Percentiles rank a stretch among this genome's conserved stretches.
These are phyloP conservation scores for Ophioderma brevispina DNA, from an alignment of 35 echinoderm and acorn worm species.

Conservation along the genomic window DNA sequence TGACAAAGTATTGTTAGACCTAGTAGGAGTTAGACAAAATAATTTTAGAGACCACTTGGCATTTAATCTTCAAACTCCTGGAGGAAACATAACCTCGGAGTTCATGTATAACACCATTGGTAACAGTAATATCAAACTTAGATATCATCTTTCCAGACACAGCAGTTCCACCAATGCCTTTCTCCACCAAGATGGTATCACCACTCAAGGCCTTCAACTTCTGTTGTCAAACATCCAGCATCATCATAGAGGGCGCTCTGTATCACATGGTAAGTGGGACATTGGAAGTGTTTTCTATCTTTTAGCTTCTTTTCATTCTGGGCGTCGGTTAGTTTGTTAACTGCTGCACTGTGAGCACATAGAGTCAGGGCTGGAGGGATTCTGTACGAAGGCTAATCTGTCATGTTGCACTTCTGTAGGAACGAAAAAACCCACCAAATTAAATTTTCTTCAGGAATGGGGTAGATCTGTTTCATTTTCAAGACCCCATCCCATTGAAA, in stretches of 20 bases:
- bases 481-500: too few relatives aligned
- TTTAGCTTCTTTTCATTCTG: constrained; percentile 20
- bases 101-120: constrained; percentile 63
- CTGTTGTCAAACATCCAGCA: constrained; percentile 38
- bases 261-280: constrained; percentile 50
- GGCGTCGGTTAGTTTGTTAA: constrained; percentile 30
- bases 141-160: background rate
- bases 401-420: too few relatives aligned
- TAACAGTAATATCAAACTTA: constrained; percentile 39
- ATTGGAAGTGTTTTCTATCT: constrained; percentile 32
- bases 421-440: too few relatives aligned
- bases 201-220: constrained; percentile 2
- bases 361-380: constrained; percentile 57
- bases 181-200: constrained; percentile 2
- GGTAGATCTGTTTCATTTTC: too few relatives aligned
- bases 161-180: constrained; percentile 16
- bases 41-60: too few relatives aligned
- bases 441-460: too few relatives aligned
- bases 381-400: too few relatives aligned
- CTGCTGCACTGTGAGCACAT: constrained; percentile 48
- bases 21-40: too few relatives aligned
- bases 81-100: constrained; percentile 56
- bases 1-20: too few relatives aligned
- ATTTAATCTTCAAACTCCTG: too few relatives aligned
- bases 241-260: constrained; percentile 32